These are phyloP conservation scores for Heliothis virescens DNA, from an alignment of 1,140 invertebrate species.

Conservation along the genomic window DNA sequence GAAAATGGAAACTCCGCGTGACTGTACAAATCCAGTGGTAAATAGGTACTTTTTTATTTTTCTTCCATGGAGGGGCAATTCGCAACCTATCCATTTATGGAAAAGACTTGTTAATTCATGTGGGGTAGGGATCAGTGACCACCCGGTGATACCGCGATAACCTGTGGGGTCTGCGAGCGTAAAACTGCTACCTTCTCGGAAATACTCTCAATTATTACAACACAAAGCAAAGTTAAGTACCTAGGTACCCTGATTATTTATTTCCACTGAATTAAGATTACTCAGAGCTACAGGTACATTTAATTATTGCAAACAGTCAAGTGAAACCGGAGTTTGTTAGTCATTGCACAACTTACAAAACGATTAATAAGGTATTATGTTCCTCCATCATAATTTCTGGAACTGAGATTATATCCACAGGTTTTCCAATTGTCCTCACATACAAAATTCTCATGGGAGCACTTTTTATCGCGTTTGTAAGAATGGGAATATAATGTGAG, in stretches of 20 bases:
- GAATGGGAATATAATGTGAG: not conserved
- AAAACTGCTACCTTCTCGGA: conserved; percentile 22
- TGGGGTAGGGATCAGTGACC: conserved; percentile 11
- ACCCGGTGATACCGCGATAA: not conserved
- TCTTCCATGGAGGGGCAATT: conserved; percentile 24
- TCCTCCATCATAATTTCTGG: not conserved
- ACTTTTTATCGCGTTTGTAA: conserved; percentile 4
- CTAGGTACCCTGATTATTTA: not conserved
- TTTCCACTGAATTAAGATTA: conserved; percentile 18
- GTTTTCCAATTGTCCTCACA: no score
- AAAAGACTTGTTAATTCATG: conserved; percentile 22
- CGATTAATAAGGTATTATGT: no score
- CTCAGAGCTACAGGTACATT: not conserved
- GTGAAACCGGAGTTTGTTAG: conserved; percentile 13
- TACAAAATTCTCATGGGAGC: no score
- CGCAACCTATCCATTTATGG: conserved; percentile 11
- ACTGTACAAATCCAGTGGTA: conserved; percentile 3
- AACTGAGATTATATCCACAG: not conserved
- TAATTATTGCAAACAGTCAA: conserved; percentile 25
- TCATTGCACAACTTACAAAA: not conserved
- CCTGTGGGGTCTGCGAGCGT: conserved; percentile 20
- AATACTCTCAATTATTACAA: conserved; percentile 15
- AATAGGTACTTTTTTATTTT: conserved; percentile 11
- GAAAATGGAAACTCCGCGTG: conserved; percentile 7
- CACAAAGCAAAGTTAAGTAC: conserved; percentile 9